Percentiles rank a stretch among this genome's conserved stretches.
Conservation (phyloP, 2,113 vertebrate genomes). For the Pachycephala philippinensis region DNA sequence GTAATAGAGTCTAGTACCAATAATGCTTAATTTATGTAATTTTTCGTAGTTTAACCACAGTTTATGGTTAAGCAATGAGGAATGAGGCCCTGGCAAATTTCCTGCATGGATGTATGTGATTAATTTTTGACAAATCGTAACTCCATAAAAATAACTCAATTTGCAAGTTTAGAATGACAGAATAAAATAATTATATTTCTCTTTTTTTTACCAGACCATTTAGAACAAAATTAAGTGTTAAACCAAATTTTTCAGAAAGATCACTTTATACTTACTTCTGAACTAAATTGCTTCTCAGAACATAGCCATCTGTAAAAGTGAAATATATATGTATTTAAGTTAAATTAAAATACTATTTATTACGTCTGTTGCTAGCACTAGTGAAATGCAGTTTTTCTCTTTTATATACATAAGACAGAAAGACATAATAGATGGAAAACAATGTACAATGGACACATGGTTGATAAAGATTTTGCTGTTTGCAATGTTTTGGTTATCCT, state of each 20-base stretch:
- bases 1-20: neutral
- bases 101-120: neutral
- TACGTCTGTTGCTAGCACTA: neutral
- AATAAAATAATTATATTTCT: neutral
- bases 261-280: slow-evolving; percentile 80
- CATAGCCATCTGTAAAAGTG: slow-evolving; percentile 85
- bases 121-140: neutral
- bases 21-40: neutral
- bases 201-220: neutral
- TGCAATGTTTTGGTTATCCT: neutral
- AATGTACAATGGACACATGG: neutral
- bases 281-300: slow-evolving; percentile 73
- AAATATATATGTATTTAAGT: slow-evolving; percentile 17
- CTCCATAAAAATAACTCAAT: neutral
- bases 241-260: neutral
- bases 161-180: neutral
- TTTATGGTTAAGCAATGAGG: neutral
- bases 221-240: neutral
- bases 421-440: neutral
- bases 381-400: neutral
- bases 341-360: neutral
- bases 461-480: neutral
- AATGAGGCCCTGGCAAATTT: neutral
- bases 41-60: neutral
- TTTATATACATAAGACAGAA: neutral